Base-by-base conservation (phyloP, 1,140 invertebrate species). In the Pogonus chalceus region DNA sequence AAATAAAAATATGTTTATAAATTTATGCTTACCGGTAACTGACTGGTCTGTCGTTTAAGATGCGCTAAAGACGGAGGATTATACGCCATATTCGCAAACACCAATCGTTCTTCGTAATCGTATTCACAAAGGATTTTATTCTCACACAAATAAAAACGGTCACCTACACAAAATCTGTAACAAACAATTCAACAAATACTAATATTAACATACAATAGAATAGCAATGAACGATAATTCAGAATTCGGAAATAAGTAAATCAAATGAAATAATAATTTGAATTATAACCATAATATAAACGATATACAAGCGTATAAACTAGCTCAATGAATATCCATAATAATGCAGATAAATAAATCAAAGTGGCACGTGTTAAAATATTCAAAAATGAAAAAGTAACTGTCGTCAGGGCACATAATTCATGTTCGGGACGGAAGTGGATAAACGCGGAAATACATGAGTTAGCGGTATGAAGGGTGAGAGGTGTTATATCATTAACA, bases 111-210 rank as follows among this genome's bases (percentile, higher is more conserved):
- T 69, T 96, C 92, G 69, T 96, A 97, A 72, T 98, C 93, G 69
- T 94, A 95, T 71, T 96, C 92, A 76, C 94, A 98, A 14, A 97
- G 80, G 59, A 97, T 96, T 77, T 95, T 95, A 74, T 96, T 96
- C 69, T 96, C 92, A 75, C 90, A 94, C 59, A 98, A 73, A 72
- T 96, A 97, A 72, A 96, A 97, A 53, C 90, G 80, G 73, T 96
- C 94, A 26, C 94, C 94, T 23, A 97, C 92, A 72, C 94, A 97
- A 76, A 97, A 97, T 76, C 94, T 96, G 77, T 2, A 72, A 74
- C 37, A 53, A 61, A 57, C 58, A 20, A 53, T 24, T 23, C 39
- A 52, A 55, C 49, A 35, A 23, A 35, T 35, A 49, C 46, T 24
- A 43, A 47, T 47, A 9, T n/a, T 9, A 18, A 9, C 7, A 47